Percentiles rank a stretch among this genome's conserved stretches.
phyloP scores from a whole-genome alignment of 1,140 invertebrate genomes.

The Drosophila arizonae region DNA sequence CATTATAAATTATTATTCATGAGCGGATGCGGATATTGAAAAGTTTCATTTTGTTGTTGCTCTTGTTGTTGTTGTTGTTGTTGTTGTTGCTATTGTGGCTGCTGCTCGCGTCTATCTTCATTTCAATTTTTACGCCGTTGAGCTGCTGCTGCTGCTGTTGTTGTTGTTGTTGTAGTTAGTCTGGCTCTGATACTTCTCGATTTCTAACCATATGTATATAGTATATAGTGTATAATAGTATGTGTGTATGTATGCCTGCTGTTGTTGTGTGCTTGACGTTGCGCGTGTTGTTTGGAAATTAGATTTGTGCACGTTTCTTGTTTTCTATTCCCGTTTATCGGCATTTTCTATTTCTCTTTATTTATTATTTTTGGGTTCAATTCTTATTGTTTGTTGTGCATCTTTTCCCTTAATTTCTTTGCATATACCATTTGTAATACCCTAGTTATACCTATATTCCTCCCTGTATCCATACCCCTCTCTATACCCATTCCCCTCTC shows the following conservation, averaged over 20 bases:
- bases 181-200: conserved; percentile 28
- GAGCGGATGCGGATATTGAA: conserved; percentile 80
- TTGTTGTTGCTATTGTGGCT: conserved; percentile 15
- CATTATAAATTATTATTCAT: conserved; percentile 82
- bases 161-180: conserved; percentile 25
- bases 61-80: conserved; percentile 22
- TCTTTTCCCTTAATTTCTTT: background rate
- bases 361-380: too few relatives aligned
- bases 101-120: conserved; percentile 64
- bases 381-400: conserved; percentile 27
- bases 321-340: conserved; percentile 79
- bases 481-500: too few relatives aligned
- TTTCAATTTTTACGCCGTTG: conserved; percentile 72
- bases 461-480: too few relatives aligned
- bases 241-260: background rate
- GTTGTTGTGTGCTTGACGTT: conserved; percentile 33
- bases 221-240: too few relatives aligned
- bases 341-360: conserved; percentile 48
- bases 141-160: conserved; percentile 31
- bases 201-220: background rate
- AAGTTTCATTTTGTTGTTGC: conserved; percentile 71
- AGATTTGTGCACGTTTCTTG: conserved; percentile 81
- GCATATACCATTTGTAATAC: conserved; percentile 8
- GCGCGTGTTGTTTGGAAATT: conserved; percentile 79
- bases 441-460: background rate